Base-by-base conservation (phyloP, 2,113 vertebrate genomes). In the Pseudorasbora parva region DNA sequence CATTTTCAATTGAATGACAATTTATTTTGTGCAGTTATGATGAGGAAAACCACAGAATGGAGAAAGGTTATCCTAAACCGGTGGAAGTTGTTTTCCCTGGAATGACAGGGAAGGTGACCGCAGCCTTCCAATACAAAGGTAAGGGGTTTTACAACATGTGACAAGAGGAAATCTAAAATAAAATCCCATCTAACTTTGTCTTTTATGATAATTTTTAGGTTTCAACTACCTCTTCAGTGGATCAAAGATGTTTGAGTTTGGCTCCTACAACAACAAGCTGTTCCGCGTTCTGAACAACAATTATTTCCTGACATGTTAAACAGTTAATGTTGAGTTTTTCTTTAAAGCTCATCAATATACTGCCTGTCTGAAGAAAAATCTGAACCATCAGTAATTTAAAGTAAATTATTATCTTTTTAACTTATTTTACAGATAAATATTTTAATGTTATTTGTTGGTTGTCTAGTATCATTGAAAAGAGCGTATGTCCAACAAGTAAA, bases 171-270 rank as follows among this genome's bases (percentile, higher is more conserved):
- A 80, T 54, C 33, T 15, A 3, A 27, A 25, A 3, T 54, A 14
- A 69, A 4, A 43, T 60, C 5, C 2, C 33, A 49, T 27, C 17
- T 60, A 27, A 62, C 5, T 87, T 14, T 57, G 72, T 86, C n/a
- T 78, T 93, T 89, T 37, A 41, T 59, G 54, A 7, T 80, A 12
- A 14, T 59, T 68, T 59, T 19, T 90, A 99, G 97, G 93, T 8
- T 94, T 92, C 45, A 90, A 95, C 30, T 96, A 97, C 87, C 92
- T 99, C 88, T 96, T 95, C 91, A 94, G 62, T 2, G 94, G 94
- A 87, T 84, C 88, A 64, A 73, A 12, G 21, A 91, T 96, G 80
- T 93, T 91, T 64, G 91, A 94, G 87, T 98, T 95, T 86, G 68
- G 88, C 86, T 84, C 64, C 17, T 1, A 69, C 62, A 27, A 93